Evolutionary conservation across 2,888 invertebrate genomes (phyloP).

Genomic region (Orchesella flavescens): DNA sequence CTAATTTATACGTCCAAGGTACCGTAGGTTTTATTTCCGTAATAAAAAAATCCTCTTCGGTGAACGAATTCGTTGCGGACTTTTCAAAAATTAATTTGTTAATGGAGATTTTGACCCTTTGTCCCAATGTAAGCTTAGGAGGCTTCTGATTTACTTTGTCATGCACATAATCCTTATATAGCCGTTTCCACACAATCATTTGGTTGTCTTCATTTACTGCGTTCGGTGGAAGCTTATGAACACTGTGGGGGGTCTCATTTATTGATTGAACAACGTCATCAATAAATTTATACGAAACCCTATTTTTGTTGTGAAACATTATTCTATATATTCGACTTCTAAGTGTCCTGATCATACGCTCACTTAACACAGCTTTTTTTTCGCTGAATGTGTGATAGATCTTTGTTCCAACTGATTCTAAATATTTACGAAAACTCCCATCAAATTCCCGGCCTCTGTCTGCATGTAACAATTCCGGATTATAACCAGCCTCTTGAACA

Average conservation of each 20-base stretch:
- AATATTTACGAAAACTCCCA: not conserved
- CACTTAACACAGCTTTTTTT: not conserved
- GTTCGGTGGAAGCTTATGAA: not conserved
- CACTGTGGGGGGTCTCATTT: not conserved
- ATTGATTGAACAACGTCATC: not conserved
- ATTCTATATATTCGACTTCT: not conserved
- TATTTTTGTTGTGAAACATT: not conserved
- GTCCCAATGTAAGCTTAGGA: not conserved
- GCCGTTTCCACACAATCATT: not conserved
- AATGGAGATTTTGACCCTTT: not conserved
- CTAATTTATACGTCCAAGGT: not conserved
- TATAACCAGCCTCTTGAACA: constrained; percentile 1
- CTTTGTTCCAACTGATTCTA: not conserved
- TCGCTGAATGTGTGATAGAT: not conserved
- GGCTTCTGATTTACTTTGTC: not conserved
- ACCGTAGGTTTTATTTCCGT: not conserved
- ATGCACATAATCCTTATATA: not conserved
- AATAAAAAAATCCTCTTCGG: not conserved
- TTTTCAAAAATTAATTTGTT: not conserved
- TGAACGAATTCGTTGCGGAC: not conserved
- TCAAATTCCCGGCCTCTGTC: not conserved
- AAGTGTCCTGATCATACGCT: not conserved
- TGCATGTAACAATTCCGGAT: not conserved
- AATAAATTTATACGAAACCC: not conserved
- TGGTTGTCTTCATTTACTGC: not conserved